Conservation (phyloP, 2,888 invertebrate genomes). For the Rosalia funebris region DNA sequence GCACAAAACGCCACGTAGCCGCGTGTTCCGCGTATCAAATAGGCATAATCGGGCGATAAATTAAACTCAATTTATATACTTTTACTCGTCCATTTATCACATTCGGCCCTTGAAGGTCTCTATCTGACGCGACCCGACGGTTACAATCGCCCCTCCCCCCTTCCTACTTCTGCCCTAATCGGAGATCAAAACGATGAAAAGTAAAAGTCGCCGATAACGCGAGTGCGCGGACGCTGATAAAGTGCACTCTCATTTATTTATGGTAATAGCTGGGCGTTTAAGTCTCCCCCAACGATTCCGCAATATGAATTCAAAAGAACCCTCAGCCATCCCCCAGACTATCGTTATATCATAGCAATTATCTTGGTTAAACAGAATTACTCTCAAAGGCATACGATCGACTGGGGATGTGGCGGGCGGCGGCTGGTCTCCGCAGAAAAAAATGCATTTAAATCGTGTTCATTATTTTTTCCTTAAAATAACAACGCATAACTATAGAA, state of each 20-base stretch:
- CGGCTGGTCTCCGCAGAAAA: no score
- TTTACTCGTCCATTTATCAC: no score
- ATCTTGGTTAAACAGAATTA: conserved; percentile 41
- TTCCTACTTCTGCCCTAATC: conserved; percentile 12
- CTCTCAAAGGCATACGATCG: conserved; percentile 15
- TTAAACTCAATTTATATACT: no score
- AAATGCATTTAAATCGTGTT: no score
- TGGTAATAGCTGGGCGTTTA: conserved; percentile 60
- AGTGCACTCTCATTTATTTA: conserved; percentile 64
- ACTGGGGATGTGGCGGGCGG: no score
- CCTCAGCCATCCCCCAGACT: conserved; percentile 34
- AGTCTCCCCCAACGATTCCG: conserved; percentile 33
- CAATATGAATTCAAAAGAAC: conserved; percentile 40
- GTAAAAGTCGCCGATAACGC: conserved; percentile 29
- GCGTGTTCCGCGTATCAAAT: no score
- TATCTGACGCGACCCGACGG: no score
- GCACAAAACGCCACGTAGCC: no score
- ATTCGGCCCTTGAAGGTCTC: no score
- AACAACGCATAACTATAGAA: no score
- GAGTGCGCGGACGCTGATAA: conserved; percentile 43
- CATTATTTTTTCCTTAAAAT: no score
- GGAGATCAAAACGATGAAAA: conserved; percentile 35
- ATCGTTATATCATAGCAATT: conserved; percentile 46
- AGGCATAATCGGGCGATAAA: no score
- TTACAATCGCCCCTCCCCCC: conserved; percentile 24